Evolutionary conservation across 2,797 vertebrate genomes (phyloP).

Genomic region (Otus scops): DNA sequence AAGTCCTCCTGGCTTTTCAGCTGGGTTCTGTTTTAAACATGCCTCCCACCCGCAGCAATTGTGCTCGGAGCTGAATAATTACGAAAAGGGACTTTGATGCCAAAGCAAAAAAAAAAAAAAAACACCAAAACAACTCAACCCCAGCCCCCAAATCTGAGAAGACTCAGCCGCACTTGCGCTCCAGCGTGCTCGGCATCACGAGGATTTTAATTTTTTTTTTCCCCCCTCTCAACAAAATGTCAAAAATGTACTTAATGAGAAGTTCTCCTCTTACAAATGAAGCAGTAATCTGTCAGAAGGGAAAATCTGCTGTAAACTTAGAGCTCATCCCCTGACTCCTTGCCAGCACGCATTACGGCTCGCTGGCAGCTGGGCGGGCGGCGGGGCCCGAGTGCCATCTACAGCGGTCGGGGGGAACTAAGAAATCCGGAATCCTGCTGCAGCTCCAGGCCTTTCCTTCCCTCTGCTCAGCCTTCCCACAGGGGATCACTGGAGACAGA

Average conservation of each 20-base stretch:
- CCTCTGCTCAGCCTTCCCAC: background rate
- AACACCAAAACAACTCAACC: background rate
- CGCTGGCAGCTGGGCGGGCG: background rate
- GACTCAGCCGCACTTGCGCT: fast-evolving
- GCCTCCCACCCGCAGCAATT: background rate
- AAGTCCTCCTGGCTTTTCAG: background rate
- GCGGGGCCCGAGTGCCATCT: conserved; percentile 42
- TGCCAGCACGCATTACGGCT: background rate
- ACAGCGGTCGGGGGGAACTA: background rate
- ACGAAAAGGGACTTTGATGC: background rate
- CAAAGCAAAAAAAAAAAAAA: background rate
- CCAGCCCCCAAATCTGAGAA: background rate
- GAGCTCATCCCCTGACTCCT: conserved; percentile 11
- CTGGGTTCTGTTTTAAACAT: background rate
- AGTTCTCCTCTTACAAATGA: conserved; percentile 36
- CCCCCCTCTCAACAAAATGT: background rate
- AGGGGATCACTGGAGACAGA: background rate
- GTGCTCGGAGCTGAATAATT: background rate
- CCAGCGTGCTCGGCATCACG: background rate
- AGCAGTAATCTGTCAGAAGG: conserved; percentile 50
- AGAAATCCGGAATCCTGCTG: background rate
- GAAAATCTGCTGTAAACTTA: conserved; percentile 37
- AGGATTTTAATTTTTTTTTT: background rate
- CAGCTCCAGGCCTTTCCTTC: background rate
- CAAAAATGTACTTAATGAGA: conserved; percentile 53